Evolutionary conservation across 2,888 invertebrate genomes (phyloP), one percentile per base, ranked within the genome.

Genomic region (Mythimna ferrago): DNA sequence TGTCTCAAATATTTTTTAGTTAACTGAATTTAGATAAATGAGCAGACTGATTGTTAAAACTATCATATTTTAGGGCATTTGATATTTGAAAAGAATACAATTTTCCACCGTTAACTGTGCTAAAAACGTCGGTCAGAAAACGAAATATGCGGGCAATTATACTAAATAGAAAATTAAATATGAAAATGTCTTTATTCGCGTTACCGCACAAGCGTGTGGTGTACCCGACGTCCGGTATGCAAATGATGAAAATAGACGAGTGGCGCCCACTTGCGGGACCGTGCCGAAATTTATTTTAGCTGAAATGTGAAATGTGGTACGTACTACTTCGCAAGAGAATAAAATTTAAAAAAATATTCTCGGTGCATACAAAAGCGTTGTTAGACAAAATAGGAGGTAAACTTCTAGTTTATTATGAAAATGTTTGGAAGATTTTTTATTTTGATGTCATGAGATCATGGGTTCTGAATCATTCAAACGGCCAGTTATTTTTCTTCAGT

Each of bases 81-180:
- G 48, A 19, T 19, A 51, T 51, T 16, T 51, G 19, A 51, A 19
- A 19, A 19, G 1, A 51, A 6, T 19, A 51, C 19, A 51, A 51
- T 51, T 53, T n/a, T 53, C 51, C 9, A 7, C 51, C 7, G n/a
- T 53, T 53, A 7, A 53, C 5, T n/a, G 7, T 53, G 79, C 85
- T 84, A 87, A 89, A 89, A 86, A 86, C 78, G 83, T 74, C 76
- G 84, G 86, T 89, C 84, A 48, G 48, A 16, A 48, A 14, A 48
- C 16, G 86, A 92, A 92, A 94, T 92, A 91, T 90, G 92, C 90
- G 78, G 89, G 92, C 92, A 94, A 94, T 94, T 94, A 94, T 89
- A 93, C 92, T 92, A 93, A 93, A 93, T 88, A 92, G 91, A 92
- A 92, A 93, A 94, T 94, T 93, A 93, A 94, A 94, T 94, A 94